Evolutionary conservation across 92 coral and sea anemone genomes (phyloP), one percentile per base, ranked within the genome.

Genomic region (Heteractis magnifica): DNA sequence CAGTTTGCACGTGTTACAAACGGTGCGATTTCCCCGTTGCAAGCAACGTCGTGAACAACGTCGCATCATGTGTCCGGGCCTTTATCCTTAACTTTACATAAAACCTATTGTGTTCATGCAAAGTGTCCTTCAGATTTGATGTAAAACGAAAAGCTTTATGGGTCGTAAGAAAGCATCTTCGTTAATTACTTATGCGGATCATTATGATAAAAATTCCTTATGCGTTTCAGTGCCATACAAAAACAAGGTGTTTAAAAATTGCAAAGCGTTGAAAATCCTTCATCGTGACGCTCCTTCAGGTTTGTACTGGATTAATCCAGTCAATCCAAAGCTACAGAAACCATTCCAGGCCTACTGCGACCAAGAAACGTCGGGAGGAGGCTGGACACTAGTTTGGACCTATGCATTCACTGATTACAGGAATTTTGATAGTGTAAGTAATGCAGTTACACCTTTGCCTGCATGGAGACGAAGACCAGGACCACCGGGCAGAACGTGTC

Each of bases 381-480:
- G 95, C 80, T 92, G 95, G 95, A 90, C 95, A 0, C 83, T 92
- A 65, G 95, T 87, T 8, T 90, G 87, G 89, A 80, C 88, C 76
- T 92, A 92, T 77, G 90, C 90, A 0, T 92, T 92, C 82, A 90
- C 91, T 16, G 65, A 82, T 50, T 90, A 85, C 65, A 20, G 58
- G 50, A 62, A 86, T 50, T 92, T 92, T 60, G 71, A 49, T 16
- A 65, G 70, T 7, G 9, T 18, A 13, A 50, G 52, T 5, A 92
- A 92, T 50, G 91, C 95, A 0, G 77, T 92, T n/a, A 92, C 86
- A 0, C 95, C 93, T 4, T 83, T 80, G 12, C 95, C 95, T 7
- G 52, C 34, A 26, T 73, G 85, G 68, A 23, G 56, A 23, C 19
- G 34, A 18, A 19, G 4, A 10, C 41, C 21, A 8, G 20, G 8